Base-by-base conservation (phyloP, 2,113 vertebrate species). In the Odocoileus hemionus region DNA sequence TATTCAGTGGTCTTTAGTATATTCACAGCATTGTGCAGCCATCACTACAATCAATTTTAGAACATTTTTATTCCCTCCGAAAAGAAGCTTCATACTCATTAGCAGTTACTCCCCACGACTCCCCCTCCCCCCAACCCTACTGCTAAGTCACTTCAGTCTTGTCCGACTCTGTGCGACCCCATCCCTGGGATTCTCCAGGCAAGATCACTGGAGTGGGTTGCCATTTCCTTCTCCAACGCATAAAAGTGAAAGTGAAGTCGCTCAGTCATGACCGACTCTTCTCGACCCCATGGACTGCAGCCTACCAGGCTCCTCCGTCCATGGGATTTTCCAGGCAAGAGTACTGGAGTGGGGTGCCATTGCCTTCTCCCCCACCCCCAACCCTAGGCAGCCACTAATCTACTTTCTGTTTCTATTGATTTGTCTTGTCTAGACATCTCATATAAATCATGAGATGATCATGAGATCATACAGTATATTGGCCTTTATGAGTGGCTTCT, bases 31-130 rank as follows among this genome's bases (percentile, higher is more conserved):
- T 90, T 82, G 19, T 58, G 7, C 17, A 93, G 16, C n/a, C n/a
- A 67, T 94, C 39, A 95, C 39, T 64, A 70, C 23, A 43, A 74
- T 83, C 54, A 95, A 52, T 36, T 95, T 91, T 54, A 85, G 91
- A 94, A 84, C 43, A 89, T 64, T 83, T 89, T 84, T 28, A 74
- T 76, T 12, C 28, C 19, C 28, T 12, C 33, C 16, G 21, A 47
- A 92, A 57, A 96, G 74, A 94, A 88, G 74, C 50, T 84, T 70
- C 55, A 84, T 92, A 79, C 43, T 83, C 43, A 23, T 85, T 95
- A 89, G 17, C 52, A 85, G 74, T 67, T 30, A 21, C 17, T 89
- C 28, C 79, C 55, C 33, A 61, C 28, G 19, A 93, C 28, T 60
- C 43, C 50, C 28, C 28, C 64, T 36, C 79, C 19, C 23, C 10